Evolutionary conservation across 2,888 invertebrate genomes (phyloP), one percentile per base, ranked within the genome.

Genomic region (Schrankia costaestrigalis): DNA sequence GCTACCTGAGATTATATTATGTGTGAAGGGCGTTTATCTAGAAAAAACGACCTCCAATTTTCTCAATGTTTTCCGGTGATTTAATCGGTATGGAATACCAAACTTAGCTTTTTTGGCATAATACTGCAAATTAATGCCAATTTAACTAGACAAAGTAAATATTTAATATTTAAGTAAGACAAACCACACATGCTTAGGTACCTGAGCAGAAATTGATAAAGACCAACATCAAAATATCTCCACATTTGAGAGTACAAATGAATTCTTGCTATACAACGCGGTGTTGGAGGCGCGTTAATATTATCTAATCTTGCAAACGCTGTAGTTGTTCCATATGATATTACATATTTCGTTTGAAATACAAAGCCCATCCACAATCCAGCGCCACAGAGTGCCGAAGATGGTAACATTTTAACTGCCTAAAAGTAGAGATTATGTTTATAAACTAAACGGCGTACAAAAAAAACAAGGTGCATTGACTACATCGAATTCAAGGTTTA

Each of bases 231-330:
- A 86, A 99, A 99, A 74, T 95, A 91, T 82, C 96, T 94, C 98
- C 99, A 99, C 95, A 99, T 96, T 62, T 97, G 94, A 0, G 98
- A 97, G 79, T 97, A 98, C 13, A 95, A 90, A 84, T 97, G 95
- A 45, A 98, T 93, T 50, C 97, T 90, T 10, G 95, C 95, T 45
- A 98, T 95, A 72, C 99, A 99, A 56, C 93, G 92, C 2, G 97
- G 97, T 26, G 92, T 92, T 1, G 90, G 89, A 0, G 96, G 95
- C 10, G 95, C 91, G 39, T 94, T 92, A 31, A 93, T 85, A 12
- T 89, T 80, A 47, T 91, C 91, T 26, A 91, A 83, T 40, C 91
- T 81, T 1, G 95, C 92, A 61, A 97, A 89, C 29, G 92, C 90
- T 28, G 93, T 90, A 8, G 93, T 91, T 14, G 95, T 74, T 0